Evolutionary conservation across 2,888 invertebrate genomes (phyloP), one percentile per base, ranked within the genome.

Genomic region (Phyllotreta striolata): DNA sequence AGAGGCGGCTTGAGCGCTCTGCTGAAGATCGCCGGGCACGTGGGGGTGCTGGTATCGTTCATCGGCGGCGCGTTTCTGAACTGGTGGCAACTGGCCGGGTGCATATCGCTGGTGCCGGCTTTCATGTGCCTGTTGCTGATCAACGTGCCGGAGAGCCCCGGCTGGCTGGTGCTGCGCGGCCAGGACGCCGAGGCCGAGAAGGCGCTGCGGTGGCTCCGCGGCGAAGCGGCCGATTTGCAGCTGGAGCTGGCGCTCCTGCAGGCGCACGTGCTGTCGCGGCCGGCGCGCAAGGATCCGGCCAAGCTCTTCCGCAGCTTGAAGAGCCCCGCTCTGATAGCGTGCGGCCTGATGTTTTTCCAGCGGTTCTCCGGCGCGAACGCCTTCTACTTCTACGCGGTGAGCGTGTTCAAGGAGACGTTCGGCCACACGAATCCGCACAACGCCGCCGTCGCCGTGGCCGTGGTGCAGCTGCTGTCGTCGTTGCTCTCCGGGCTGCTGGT

Each of bases 291-390:
- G 6, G 74, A 73, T 68, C 76, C 76, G 37, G 67, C 70, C 64
- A 57, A 76, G 38, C 62, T 77, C 9, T 59, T 79, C 38, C 82
- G 80, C 54, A 78, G 82, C 64, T 79, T 89, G 24, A 83, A 85
- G 72, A 89, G 89, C 68, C 95, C 95, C 9, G 88, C 93, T 51
- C 82, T 91, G 64, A 91, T 95, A 58, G 91, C 93, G 1, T 91
- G 94, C 77, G 91, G 91, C 13, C 84, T 95, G 70, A 95, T 95
- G 93, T 89, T 94, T 83, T 94, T 95, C 78, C 95, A 95, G 78
- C 86, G 95, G 63, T 90, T 91, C 74, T 90, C 91, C 43, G 93
- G 93, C 9, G 93, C 92, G 39, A 92, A 92, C 73, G 91, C 92
- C 51, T 93, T 93, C 79, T 91, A 90, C 70, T 92, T 92, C 78